Percentiles rank a stretch among this genome's conserved stretches.
These are phyloP conservation scores for Lontra canadensis DNA, from an alignment of 2,113 vertebrate genomes.

Conservation along the genomic window DNA sequence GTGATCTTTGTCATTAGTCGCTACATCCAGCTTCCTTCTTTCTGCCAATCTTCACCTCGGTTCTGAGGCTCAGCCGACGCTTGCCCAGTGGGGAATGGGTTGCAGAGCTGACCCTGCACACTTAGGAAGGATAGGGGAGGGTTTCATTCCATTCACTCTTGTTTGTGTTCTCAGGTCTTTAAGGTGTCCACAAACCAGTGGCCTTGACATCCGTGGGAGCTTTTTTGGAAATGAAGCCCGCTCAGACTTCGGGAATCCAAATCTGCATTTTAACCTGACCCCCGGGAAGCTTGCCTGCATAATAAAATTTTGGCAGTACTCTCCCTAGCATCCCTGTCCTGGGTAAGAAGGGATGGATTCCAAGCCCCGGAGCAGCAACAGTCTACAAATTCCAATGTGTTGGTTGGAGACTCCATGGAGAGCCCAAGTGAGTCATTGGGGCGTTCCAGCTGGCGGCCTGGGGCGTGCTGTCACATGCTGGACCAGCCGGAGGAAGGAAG, in stretches of 20 bases:
- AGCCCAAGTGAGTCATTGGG: not conserved
- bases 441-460: not conserved
- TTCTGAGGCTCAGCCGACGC: not conserved
- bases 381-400: not conserved
- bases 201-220: not conserved
- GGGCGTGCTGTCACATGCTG: not conserved
- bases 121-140: not conserved
- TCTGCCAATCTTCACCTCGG: not conserved
- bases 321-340: not conserved
- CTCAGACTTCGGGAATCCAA: not conserved
- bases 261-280: not conserved
- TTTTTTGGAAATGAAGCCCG: not conserved
- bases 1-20: not conserved
- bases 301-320: not conserved
- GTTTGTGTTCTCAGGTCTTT: not conserved
- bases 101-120: not conserved
- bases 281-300: not conserved
- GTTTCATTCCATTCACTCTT: not conserved
- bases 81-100: not conserved
- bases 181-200: not conserved
- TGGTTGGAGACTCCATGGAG: conserved; percentile 8
- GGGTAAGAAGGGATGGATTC: not conserved
- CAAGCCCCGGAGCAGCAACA: not conserved
- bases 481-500: not conserved
- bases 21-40: not conserved